phyloP scores from a whole-genome alignment of 2,797 vertebrate genomes.

The Scolopax rusticola region DNA sequence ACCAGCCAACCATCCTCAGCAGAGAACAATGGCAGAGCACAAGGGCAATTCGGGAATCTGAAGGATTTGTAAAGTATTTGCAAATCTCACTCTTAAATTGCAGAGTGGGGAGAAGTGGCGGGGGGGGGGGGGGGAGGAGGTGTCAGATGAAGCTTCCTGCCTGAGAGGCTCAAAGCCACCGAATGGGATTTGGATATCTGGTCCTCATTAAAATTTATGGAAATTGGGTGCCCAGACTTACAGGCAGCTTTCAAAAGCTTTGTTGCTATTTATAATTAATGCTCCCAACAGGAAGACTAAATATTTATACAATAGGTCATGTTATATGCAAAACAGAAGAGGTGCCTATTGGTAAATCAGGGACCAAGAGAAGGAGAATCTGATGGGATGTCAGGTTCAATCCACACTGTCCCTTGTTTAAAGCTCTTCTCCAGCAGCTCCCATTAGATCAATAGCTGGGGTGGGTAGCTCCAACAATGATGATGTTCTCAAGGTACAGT shows the following conservation, averaged over 20 bases:
- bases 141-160: slow-evolving; percentile 30
- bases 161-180: slow-evolving; percentile 43
- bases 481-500: neutral
- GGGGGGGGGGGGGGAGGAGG: too few relatives aligned
- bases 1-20: slow-evolving; percentile 9
- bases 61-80: slow-evolving; percentile 33
- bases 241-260: slow-evolving; percentile 50
- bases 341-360: neutral
- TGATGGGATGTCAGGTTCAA: neutral
- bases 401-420: neutral
- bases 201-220: slow-evolving; percentile 70
- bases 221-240: slow-evolving; percentile 57
- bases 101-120: neutral
- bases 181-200: slow-evolving; percentile 52
- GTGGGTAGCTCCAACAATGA: neutral
- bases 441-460: neutral
- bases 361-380: neutral
- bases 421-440: slow-evolving; percentile 20
- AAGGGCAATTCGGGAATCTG: neutral
- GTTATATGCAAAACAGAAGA: slow-evolving; percentile 4
- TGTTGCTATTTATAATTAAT: slow-evolving; percentile 38
- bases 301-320: slow-evolving; percentile 45
- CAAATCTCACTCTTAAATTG: slow-evolving; percentile 22
- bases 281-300: slow-evolving; percentile 23
- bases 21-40: neutral